phyloP scores from a whole-genome alignment of 2,888 invertebrate species.

The Drosophila prostipennis region DNA sequence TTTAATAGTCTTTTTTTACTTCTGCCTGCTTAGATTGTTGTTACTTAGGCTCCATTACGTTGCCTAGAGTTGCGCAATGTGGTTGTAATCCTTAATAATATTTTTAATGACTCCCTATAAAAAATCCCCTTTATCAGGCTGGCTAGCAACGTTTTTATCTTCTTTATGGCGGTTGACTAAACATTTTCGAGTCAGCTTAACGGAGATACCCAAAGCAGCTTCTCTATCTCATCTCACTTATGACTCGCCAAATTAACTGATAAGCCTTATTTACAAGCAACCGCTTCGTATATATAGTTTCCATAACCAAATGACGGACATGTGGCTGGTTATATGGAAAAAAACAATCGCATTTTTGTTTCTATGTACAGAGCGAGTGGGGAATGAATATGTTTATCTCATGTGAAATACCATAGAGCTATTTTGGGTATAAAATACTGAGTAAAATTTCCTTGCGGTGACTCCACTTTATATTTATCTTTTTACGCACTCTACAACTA shows the following conservation, averaged over 20 bases:
- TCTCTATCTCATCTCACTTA: slow-evolving; percentile 8
- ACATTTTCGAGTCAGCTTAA: slow-evolving; percentile 7
- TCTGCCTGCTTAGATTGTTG: not conserved
- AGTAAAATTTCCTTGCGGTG: no score
- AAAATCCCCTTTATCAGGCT: not conserved
- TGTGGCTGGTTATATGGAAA: slow-evolving; percentile 22
- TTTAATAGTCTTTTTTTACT: not conserved
- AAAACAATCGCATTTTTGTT: slow-evolving; percentile 38
- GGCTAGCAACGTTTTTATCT: slow-evolving; percentile 7
- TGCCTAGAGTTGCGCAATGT: not conserved
- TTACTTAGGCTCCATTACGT: not conserved
- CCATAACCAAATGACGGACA: slow-evolving; percentile 34
- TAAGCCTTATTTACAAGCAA: slow-evolving; percentile 21
- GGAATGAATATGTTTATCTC: slow-evolving; percentile 1
- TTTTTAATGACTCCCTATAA: slow-evolving; percentile 8
- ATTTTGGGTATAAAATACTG: no score
- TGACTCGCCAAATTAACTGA: slow-evolving; percentile 41
- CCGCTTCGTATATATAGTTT: slow-evolving; percentile 4
- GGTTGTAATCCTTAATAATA: not conserved
- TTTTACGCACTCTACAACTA: no score
- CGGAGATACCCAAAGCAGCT: slow-evolving; percentile 7
- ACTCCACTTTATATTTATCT: no score
- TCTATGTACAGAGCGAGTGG: slow-evolving; percentile 22
- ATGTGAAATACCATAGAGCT: no score
- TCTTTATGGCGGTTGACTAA: slow-evolving; percentile 27